Evolutionary conservation across 2,797 vertebrate species (phyloP).

Genomic region (Orestias chungarensis): DNA sequence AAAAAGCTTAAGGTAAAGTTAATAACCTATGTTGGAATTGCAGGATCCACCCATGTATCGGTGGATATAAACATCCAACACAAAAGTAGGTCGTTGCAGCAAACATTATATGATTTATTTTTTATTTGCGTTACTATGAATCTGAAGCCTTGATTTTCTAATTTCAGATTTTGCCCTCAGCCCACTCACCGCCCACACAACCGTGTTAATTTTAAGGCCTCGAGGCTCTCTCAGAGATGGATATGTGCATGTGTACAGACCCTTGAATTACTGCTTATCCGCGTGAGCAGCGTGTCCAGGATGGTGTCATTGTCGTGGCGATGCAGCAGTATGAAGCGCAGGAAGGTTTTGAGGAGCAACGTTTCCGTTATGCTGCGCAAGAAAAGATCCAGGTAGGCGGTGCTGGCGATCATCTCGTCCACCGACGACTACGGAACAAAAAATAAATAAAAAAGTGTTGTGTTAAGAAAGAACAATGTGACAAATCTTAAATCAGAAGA

Average conservation of each 20-base stretch:
- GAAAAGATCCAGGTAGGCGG: conserved; percentile 96
- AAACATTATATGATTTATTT: conserved; percentile 22
- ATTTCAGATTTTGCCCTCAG: conserved; percentile 17
- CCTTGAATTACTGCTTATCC: conserved; percentile 95
- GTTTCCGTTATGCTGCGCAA: conserved; percentile 91
- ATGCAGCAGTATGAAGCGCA: conserved; percentile 94
- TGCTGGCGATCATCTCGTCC: conserved; percentile 98
- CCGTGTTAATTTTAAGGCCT: conserved; percentile 24
- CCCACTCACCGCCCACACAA: conserved; percentile 47
- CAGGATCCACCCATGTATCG: too few species aligned
- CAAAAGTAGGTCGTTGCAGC: background rate
- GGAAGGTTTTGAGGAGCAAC: conserved; percentile 92
- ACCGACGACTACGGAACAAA: conserved; percentile 84
- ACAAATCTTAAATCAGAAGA: background rate
- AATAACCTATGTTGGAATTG: too few species aligned
- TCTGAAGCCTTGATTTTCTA: conserved; percentile 19
- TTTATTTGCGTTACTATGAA: conserved; percentile 1
- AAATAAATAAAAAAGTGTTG: background rate
- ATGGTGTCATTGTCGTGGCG: conserved; percentile 92
- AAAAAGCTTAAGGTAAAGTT: background rate
- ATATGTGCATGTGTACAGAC: conserved; percentile 70
- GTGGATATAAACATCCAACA: background rate
- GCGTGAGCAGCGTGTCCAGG: conserved; percentile 92
- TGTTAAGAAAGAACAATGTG: background rate
- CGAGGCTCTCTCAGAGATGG: background rate